Evolutionary conservation across 2,113 vertebrate species (phyloP).

Genomic region (Pao palembangensis): DNA sequence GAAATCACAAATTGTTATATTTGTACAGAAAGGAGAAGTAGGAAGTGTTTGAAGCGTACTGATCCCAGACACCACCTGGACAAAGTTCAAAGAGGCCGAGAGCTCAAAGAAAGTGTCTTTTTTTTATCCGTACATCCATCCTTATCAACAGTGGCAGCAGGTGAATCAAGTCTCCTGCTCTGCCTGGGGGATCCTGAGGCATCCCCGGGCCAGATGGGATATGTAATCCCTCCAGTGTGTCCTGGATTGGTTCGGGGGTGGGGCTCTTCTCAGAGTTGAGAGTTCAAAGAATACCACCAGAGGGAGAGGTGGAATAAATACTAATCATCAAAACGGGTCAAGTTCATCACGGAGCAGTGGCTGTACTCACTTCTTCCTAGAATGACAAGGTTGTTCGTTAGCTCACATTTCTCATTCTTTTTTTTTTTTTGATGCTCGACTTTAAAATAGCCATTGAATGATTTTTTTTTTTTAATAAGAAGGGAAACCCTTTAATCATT

Average conservation of each 20-base stretch:
- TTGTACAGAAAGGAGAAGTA: too few species aligned
- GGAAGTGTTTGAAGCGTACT: not conserved
- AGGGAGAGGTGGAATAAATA: slow-evolving; percentile 15
- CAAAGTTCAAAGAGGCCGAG: slow-evolving; percentile 29
- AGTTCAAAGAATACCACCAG: slow-evolving; percentile 40
- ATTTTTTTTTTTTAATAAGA: not conserved
- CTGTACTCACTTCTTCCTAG: not conserved
- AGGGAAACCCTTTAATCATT: too few species aligned
- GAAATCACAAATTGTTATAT: too few species aligned
- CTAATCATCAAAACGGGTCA: slow-evolving; percentile 20
- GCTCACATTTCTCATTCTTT: not conserved
- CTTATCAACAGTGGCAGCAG: slow-evolving; percentile 44
- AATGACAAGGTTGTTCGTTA: not conserved
- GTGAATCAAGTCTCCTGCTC: slow-evolving; percentile 18
- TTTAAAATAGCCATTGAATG: not conserved
- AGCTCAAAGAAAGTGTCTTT: slow-evolving; percentile 15
- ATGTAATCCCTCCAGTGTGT: slow-evolving; percentile 38
- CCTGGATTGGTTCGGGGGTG: slow-evolving; percentile 11
- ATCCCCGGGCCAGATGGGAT: slow-evolving; percentile 32
- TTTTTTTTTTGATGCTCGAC: not conserved
- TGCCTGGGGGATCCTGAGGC: slow-evolving; percentile 21
- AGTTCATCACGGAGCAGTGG: not conserved
- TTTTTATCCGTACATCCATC: slow-evolving; percentile 31
- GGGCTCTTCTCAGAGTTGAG: slow-evolving; percentile 26
- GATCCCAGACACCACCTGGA: slow-evolving; percentile 24